These are phyloP conservation scores for Popillia japonica DNA, from an alignment of 1,140 invertebrate genomes.

Conservation along the genomic window DNA sequence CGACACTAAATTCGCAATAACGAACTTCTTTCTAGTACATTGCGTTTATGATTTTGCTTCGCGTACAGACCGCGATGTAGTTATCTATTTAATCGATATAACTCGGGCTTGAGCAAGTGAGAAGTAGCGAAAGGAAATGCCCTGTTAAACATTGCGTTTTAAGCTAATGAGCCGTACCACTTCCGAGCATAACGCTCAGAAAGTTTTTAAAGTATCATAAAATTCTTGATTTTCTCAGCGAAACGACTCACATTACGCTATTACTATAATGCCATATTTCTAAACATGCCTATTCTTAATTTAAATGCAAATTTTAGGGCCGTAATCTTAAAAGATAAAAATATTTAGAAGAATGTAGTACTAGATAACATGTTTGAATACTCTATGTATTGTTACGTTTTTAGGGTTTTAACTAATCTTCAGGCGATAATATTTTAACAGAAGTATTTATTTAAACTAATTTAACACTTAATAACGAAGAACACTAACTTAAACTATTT, in stretches of 20 bases:
- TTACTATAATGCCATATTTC: not conserved
- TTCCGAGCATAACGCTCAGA: conserved; percentile 22
- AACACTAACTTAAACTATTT: too few species aligned
- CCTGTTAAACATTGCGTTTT: conserved; percentile 30
- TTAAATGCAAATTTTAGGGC: not conserved
- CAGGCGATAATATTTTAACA: too few species aligned
- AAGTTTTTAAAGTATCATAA: conserved; percentile 32
- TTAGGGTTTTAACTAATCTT: too few species aligned
- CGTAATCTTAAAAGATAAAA: not conserved
- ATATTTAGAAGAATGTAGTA: too few species aligned
- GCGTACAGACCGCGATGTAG: not conserved
- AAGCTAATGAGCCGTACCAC: conserved; percentile 28
- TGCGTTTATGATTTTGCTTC: conserved; percentile 20
- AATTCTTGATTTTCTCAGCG: conserved; percentile 18
- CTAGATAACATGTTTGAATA: too few species aligned
- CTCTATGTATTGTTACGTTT: too few species aligned
- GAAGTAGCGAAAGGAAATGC: conserved; percentile 24
- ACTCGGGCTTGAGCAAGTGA: conserved; percentile 10
- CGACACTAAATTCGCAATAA: conserved; percentile 24
- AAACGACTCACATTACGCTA: conserved; percentile 12
- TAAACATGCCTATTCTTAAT: not conserved
- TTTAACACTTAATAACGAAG: too few species aligned
- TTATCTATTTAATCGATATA: conserved; percentile 22
- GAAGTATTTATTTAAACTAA: too few species aligned
- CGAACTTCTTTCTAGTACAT: conserved; percentile 20